These are phyloP conservation scores for Macrosiphum euphorbiae DNA, from an alignment of 2,888 invertebrate species.

Conservation along the genomic window DNA sequence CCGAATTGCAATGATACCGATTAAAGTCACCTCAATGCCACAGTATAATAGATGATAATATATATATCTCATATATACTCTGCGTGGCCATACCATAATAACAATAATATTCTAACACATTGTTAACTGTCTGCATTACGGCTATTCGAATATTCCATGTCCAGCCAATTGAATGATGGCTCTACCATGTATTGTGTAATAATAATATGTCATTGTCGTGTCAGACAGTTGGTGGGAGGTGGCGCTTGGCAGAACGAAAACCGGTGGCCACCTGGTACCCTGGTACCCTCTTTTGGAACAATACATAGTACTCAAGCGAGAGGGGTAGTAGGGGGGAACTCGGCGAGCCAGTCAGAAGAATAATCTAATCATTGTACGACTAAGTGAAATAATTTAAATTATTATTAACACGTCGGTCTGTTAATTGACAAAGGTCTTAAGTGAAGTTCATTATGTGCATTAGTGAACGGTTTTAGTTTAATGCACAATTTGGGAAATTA, in stretches of 20 bases:
- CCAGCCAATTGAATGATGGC: neutral
- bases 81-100: no score
- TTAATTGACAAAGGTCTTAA: neutral
- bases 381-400: neutral
- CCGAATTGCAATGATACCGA: neutral
- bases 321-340: neutral
- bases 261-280: neutral
- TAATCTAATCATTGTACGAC: neutral
- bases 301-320: neutral
- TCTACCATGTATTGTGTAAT: neutral
- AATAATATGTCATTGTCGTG: neutral
- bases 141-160: neutral
- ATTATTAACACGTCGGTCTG: neutral
- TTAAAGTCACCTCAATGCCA: neutral
- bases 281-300: neutral
- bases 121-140: neutral
- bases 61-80: no score
- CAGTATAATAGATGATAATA: no score
- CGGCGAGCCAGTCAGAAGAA: neutral
- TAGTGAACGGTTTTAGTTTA: neutral
- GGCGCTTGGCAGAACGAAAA: neutral
- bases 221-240: neutral
- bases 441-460: neutral
- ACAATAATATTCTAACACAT: neutral
- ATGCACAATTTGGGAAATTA: neutral